Conservation (phyloP, 2,113 vertebrate genomes). For the Dermatemys mawii region DNA sequence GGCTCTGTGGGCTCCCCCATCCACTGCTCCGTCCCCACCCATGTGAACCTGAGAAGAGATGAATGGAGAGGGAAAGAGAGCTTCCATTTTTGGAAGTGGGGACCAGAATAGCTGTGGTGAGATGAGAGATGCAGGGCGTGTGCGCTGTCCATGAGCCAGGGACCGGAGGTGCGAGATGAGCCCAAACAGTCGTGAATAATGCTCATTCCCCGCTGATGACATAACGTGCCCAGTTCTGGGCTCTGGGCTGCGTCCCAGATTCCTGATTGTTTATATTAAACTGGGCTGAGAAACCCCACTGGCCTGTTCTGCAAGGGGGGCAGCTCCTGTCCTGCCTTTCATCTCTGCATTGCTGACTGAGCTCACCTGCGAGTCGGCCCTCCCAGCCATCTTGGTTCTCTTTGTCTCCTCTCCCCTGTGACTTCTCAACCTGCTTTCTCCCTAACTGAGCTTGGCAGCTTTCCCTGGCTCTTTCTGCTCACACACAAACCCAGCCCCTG, state of each 20-base stretch:
- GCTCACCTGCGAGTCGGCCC: background rate
- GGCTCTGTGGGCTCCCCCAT: background rate
- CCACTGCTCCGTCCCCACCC: background rate
- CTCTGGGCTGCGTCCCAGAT: rapidly evolving
- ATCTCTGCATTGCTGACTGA: background rate
- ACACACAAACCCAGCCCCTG: rapidly evolving
- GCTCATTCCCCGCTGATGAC: slow-evolving; percentile 53
- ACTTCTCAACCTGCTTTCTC: background rate
- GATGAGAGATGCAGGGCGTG: rapidly evolving
- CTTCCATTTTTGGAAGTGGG: slow-evolving; percentile 44
- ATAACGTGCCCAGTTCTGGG: background rate
- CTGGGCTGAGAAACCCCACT: background rate
- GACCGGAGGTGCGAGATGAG: slow-evolving; percentile 3
- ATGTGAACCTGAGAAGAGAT: background rate
- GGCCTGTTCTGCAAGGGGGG: rapidly evolving
- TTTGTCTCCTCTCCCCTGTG: background rate
- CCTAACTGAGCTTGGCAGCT: background rate
- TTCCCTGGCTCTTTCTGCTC: background rate
- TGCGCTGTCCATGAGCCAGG: slow-evolving; percentile 4
- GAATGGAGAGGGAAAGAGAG: background rate
- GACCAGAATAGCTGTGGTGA: background rate
- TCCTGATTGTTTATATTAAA: background rate
- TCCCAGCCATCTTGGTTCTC: rapidly evolving
- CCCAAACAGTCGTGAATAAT: slow-evolving; percentile 45
- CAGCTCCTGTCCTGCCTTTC: background rate